Conservation (phyloP, 2,888 invertebrate species). For the Polietes domitor region DNA sequence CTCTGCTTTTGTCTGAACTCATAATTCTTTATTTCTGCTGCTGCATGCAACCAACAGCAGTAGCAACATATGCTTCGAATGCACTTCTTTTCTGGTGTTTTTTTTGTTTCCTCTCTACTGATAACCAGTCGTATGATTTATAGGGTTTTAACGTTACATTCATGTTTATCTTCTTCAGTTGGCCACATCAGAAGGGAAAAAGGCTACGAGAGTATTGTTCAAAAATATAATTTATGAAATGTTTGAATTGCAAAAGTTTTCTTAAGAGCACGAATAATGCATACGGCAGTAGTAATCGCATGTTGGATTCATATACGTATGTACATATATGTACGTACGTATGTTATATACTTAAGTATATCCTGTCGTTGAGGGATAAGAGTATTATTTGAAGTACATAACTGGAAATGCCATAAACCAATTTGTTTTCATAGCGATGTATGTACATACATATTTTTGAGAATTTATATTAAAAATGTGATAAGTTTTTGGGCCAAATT, state of each 20-base stretch:
- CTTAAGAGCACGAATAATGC: background rate
- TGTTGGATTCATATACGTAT: background rate
- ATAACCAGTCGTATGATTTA: slow-evolving; percentile 54
- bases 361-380: slow-evolving; percentile 7
- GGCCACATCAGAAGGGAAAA: slow-evolving; percentile 1
- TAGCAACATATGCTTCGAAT: slow-evolving; percentile 17
- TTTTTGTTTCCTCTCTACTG: background rate
- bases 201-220: background rate
- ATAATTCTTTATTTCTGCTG: slow-evolving; percentile 19
- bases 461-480: too few relatives aligned
- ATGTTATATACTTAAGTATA: background rate
- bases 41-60: slow-evolving; percentile 7
- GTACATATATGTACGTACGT: too few relatives aligned
- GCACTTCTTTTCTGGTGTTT: background rate
- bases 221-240: slow-evolving; percentile 21
- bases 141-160: slow-evolving; percentile 46
- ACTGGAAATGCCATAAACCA: too few relatives aligned
- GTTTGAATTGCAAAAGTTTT: slow-evolving; percentile 21
- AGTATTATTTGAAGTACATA: background rate
- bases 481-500: too few relatives aligned
- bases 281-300: background rate
- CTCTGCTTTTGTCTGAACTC: background rate
- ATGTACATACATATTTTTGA: too few relatives aligned
- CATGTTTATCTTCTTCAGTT: slow-evolving; percentile 43
- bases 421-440: too few relatives aligned